Percentiles rank a stretch among this genome's conserved stretches.
Evolutionary conservation across 2,888 invertebrate genomes (phyloP).

Genomic region (Sthenelais limicola): DNA sequence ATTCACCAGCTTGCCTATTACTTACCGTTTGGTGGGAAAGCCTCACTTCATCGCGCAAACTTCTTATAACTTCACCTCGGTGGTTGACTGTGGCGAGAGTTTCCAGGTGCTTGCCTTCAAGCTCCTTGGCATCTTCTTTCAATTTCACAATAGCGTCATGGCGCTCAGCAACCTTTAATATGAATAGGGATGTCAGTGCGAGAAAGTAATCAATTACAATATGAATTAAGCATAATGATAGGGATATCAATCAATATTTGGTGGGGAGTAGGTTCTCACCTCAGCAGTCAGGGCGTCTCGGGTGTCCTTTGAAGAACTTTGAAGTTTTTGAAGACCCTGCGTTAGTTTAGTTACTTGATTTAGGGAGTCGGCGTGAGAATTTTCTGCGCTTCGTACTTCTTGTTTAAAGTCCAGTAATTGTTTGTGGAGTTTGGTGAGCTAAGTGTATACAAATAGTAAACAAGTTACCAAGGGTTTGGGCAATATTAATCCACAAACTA

Average conservation of each 20-base stretch:
- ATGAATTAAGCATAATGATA: too few relatives aligned
- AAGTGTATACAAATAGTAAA: neutral
- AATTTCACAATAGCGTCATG: conserved; percentile 65
- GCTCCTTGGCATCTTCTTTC: conserved; percentile 61
- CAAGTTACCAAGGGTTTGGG: neutral
- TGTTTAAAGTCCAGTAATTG: conserved; percentile 58
- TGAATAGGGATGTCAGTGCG: neutral
- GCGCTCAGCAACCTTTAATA: conserved; percentile 63
- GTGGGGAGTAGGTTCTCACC: too few relatives aligned
- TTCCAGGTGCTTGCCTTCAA: conserved; percentile 66
- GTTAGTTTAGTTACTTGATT: conserved; percentile 67
- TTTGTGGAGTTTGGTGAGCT: conserved; percentile 49
- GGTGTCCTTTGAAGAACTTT: conserved; percentile 68
- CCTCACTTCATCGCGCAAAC: conserved; percentile 66
- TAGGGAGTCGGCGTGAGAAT: conserved; percentile 56
- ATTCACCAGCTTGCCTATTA: too few relatives aligned
- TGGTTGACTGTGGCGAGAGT: conserved; percentile 63
- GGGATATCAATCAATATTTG: too few relatives aligned
- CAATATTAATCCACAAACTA: too few relatives aligned
- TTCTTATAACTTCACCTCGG: conserved; percentile 64
- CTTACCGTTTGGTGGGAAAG: conserved; percentile 55
- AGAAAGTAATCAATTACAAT: too few relatives aligned
- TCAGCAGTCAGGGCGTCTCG: conserved; percentile 68
- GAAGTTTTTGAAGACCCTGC: conserved; percentile 67
- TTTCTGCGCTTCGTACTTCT: conserved; percentile 57